phyloP scores from a whole-genome alignment of 2,797 vertebrate genomes.

The Heteromormyrus szaboi region DNA sequence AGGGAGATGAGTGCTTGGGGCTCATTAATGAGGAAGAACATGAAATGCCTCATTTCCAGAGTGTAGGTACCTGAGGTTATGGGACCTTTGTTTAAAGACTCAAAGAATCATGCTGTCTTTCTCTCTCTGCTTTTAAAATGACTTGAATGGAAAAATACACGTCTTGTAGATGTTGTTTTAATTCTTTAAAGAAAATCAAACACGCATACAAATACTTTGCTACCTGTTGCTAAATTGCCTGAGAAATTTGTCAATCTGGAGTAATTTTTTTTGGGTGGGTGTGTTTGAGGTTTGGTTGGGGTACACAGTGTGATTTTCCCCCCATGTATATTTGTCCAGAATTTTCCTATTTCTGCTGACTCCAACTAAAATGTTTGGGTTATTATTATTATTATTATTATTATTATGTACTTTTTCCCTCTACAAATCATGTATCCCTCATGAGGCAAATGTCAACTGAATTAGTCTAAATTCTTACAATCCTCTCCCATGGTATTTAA shows the following conservation, averaged over 20 bases:
- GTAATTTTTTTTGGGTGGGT: conserved; percentile 52
- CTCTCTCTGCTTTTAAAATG: conserved; percentile 79
- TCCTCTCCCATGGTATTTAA: conserved; percentile 78
- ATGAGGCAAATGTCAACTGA: conserved; percentile 73
- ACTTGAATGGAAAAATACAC: conserved; percentile 73
- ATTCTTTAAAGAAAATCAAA: conserved; percentile 64
- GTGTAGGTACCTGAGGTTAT: conserved; percentile 30
- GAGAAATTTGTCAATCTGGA: conserved; percentile 72
- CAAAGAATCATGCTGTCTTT: conserved; percentile 34
- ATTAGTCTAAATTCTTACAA: conserved; percentile 68
- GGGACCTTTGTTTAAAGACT: conserved; percentile 34
- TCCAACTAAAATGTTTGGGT: conserved; percentile 63
- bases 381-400: background rate
- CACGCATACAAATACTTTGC: conserved; percentile 45
- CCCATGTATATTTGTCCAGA: conserved; percentile 69
- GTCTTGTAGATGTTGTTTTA: conserved; percentile 89
- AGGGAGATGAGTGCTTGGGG: conserved; percentile 18
- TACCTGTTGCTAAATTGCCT: conserved; percentile 72
- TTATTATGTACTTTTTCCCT: conserved; percentile 37
- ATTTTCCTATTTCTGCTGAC: conserved; percentile 64
- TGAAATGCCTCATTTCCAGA: conserved; percentile 35
- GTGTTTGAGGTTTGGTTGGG: conserved; percentile 49
- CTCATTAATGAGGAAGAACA: conserved; percentile 12
- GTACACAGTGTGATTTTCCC: conserved; percentile 59
- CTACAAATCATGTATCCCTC: conserved; percentile 54